Evolutionary conservation across 1,140 invertebrate genomes (phyloP).

Genomic region (Babylonia areolata): DNA sequence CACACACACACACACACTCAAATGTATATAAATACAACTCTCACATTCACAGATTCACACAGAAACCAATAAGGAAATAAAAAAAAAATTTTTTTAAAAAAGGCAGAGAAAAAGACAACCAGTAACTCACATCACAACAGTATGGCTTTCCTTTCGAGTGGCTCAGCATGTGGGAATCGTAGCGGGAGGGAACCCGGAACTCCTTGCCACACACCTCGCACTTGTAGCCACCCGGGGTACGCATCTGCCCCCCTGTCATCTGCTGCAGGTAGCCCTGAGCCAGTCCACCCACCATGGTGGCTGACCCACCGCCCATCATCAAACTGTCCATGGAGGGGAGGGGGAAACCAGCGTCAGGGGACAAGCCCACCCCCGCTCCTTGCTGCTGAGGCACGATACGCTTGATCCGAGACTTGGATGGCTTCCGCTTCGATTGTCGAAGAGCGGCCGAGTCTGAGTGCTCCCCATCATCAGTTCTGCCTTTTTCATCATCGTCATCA

Average conservation of each 20-base stretch:
- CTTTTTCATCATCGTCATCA: constrained; percentile 27
- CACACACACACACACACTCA: too few species aligned
- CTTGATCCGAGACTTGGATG: constrained; percentile 49
- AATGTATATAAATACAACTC: too few species aligned
- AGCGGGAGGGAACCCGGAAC: constrained; percentile 48
- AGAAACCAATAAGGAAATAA: too few species aligned
- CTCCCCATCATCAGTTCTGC: constrained; percentile 22
- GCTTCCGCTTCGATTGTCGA: constrained; percentile 44
- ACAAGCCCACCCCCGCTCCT: neutral
- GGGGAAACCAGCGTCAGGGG: constrained; percentile 5
- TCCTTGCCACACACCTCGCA: constrained; percentile 49
- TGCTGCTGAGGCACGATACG: constrained; percentile 36
- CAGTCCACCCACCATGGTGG: neutral
- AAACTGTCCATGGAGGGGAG: neutral
- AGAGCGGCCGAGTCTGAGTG: constrained; percentile 18
- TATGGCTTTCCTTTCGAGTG: constrained; percentile 50
- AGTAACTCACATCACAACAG: constrained; percentile 44
- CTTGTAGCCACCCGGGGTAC: constrained; percentile 22
- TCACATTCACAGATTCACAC: too few species aligned
- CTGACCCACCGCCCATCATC: constrained; percentile 18
- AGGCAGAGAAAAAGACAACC: too few species aligned
- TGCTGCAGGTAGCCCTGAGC: constrained; percentile 4
- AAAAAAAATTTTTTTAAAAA: too few species aligned
- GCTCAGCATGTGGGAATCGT: constrained; percentile 50
- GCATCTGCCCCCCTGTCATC: neutral